Base-by-base conservation (phyloP, 2,888 invertebrate species). In the Eurytoma californica region DNA sequence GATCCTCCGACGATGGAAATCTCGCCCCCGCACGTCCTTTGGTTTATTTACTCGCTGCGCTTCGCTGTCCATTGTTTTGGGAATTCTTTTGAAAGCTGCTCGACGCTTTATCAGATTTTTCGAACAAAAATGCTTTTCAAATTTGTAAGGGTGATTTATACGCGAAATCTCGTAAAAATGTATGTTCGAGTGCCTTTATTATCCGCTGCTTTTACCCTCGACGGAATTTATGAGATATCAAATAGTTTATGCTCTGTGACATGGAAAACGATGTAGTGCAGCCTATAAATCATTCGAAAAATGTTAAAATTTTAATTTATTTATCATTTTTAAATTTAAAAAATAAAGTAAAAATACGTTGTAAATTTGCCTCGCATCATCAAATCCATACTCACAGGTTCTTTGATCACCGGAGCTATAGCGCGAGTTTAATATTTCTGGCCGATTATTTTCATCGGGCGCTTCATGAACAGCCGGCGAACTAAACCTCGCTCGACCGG, bases 201-300 rank as follows among this genome's bases (percentile, higher is more conserved):
- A 74, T 74, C 18, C 51, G 51, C 14, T n/a, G 51, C 53, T 65
- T 61, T 72, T 55, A 73, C 7, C 30, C 51, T 49, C 30, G 68
- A 57, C 65, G 51, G 49, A 78, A 73, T 73, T 72, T 73, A 78
- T 63, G 68, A 20, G 63, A 20, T 78, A 63, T 60, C 49, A 72
- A 77, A 72, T 67, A 60, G 30, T 77, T 77, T 68, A 73, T 69
- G 73, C 18, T 16, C 49, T 55, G 30, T 47, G 14, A 57, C 61
- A 66, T 30, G 51, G 69, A 73, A 78, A 69, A 78, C 68, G 63
- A 63, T 78, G 57, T 61, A 58, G 20, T 28, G 20, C 53, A 65
- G 55, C 28, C 49, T 73, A 61, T 39, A 39, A 39, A 39, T 16
- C 61, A 18, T 55, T 57, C 20, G 2, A 14, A 69, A 39, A 57